These are phyloP conservation scores for Cordilura impudica DNA, from an alignment of 2,888 invertebrate species.

Conservation along the genomic window DNA sequence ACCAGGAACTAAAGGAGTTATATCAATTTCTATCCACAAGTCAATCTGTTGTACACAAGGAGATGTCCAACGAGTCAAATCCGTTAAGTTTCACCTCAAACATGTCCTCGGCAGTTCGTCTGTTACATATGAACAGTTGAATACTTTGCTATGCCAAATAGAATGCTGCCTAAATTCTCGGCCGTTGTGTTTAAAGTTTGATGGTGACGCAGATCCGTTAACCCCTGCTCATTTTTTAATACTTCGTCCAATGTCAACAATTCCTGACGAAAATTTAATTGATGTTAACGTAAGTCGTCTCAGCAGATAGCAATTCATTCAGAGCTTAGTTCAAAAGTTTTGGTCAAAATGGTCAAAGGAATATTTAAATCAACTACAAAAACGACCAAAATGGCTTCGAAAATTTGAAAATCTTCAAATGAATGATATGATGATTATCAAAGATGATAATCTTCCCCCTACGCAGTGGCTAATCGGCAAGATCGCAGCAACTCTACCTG, in stretches of 20 bases:
- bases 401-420: slow-evolving; percentile 31
- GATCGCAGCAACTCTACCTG: not conserved
- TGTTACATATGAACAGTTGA: slow-evolving; percentile 69
- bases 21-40: slow-evolving; percentile 37
- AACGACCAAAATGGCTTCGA: slow-evolving; percentile 45
- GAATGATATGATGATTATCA: slow-evolving; percentile 44
- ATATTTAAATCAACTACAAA: slow-evolving; percentile 45
- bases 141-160: slow-evolving; percentile 68
- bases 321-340: slow-evolving; percentile 47
- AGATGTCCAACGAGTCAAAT: too few species aligned
- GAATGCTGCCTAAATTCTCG: slow-evolving; percentile 71
- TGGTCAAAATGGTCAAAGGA: slow-evolving; percentile 43
- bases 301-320: slow-evolving; percentile 52
- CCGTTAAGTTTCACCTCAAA: slow-evolving; percentile 69
- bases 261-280: slow-evolving; percentile 32
- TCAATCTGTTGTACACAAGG: too few species aligned
- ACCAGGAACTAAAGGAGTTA: slow-evolving; percentile 48
- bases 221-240: slow-evolving; percentile 63
- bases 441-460: slow-evolving; percentile 36
- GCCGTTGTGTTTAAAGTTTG: slow-evolving; percentile 64
- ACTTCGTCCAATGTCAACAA: slow-evolving; percentile 10
- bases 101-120: slow-evolving; percentile 64
- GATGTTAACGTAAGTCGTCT: slow-evolving; percentile 21
- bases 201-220: slow-evolving; percentile 61
- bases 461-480: slow-evolving; percentile 30